Conservation (phyloP, 1,140 invertebrate genomes). For the Caligus rogercresseyi region DNA sequence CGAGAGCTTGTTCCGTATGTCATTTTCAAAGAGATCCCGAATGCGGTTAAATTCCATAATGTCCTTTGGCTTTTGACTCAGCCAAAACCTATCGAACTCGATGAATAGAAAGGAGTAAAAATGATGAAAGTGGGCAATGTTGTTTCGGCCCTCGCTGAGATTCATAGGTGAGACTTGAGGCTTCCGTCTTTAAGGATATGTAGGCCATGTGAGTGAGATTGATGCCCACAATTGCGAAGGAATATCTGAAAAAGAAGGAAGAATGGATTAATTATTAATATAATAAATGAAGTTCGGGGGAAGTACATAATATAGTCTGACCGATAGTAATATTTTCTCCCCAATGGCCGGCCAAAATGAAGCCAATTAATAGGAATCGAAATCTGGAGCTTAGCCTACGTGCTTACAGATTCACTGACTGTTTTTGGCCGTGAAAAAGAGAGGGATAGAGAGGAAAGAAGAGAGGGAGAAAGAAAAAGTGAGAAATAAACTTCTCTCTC, state of each 20-base stretch:
- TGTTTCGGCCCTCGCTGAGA: conserved; percentile 37
- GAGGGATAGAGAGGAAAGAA: no score
- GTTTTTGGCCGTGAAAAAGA: no score
- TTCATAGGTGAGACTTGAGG: conserved; percentile 88
- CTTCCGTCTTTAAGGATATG: conserved; percentile 53
- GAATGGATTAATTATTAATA: conserved; percentile 6
- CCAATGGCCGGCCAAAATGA: no score
- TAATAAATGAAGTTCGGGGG: neutral
- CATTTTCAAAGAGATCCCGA: conserved; percentile 60
- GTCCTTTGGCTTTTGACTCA: conserved; percentile 66
- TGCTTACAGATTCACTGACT: neutral
- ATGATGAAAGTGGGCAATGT: conserved; percentile 65
- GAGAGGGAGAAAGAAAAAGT: no score
- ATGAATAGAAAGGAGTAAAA: conserved; percentile 86
- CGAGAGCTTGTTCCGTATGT: conserved; percentile 42
- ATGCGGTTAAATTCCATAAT: conserved; percentile 87
- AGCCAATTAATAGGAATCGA: neutral
- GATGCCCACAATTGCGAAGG: conserved; percentile 62
- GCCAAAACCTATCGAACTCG: conserved; percentile 84
- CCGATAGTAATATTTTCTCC: neutral
- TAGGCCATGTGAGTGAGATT: conserved; percentile 82
- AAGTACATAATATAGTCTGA: neutral
- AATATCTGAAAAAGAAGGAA: conserved; percentile 32
- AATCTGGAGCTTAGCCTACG: neutral
- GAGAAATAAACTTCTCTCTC: no score